Percentiles rank a stretch among this genome's conserved stretches.
phyloP scores from a whole-genome alignment of 2,797 vertebrate species.

The Diceros bicornis region DNA sequence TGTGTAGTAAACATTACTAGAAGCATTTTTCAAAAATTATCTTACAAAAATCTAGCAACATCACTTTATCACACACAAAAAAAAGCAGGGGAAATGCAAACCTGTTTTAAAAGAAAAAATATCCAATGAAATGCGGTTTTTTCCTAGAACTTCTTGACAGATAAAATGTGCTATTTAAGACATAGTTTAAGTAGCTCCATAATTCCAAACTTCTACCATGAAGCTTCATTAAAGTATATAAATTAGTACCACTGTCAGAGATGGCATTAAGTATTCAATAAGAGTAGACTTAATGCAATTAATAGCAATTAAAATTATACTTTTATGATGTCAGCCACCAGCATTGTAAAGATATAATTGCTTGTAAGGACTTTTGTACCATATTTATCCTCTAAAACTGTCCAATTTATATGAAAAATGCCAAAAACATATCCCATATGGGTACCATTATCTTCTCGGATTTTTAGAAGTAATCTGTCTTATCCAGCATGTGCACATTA shows the following conservation, averaged over 20 bases:
- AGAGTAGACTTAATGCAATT: conserved; percentile 93
- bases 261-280: conserved; percentile 93
- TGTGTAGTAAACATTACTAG: conserved; percentile 56
- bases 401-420: conserved; percentile 94
- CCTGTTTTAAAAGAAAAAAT: conserved; percentile 66
- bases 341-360: conserved; percentile 93
- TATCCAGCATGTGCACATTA: conserved; percentile 91
- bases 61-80: conserved; percentile 67
- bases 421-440: conserved; percentile 93
- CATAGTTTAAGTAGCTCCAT: conserved; percentile 84
- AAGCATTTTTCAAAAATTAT: conserved; percentile 71
- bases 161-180: conserved; percentile 86
- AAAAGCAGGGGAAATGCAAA: conserved; percentile 61
- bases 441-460: conserved; percentile 91
- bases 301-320: conserved; percentile 95
- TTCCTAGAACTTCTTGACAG: conserved; percentile 79
- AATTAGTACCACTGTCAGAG: conserved; percentile 91
- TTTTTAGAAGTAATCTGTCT: conserved; percentile 92
- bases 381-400: conserved; percentile 93
- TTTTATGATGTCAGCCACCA: conserved; percentile 93
- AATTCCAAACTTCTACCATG: conserved; percentile 89
- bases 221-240: conserved; percentile 93
- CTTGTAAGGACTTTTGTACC: conserved; percentile 92
- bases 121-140: conserved; percentile 63
- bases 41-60: conserved; percentile 25